Percentiles rank a stretch among this genome's conserved stretches.
Evolutionary conservation across 2,113 vertebrate species (phyloP).

Genomic region (Thalassoma bifasciatum): DNA sequence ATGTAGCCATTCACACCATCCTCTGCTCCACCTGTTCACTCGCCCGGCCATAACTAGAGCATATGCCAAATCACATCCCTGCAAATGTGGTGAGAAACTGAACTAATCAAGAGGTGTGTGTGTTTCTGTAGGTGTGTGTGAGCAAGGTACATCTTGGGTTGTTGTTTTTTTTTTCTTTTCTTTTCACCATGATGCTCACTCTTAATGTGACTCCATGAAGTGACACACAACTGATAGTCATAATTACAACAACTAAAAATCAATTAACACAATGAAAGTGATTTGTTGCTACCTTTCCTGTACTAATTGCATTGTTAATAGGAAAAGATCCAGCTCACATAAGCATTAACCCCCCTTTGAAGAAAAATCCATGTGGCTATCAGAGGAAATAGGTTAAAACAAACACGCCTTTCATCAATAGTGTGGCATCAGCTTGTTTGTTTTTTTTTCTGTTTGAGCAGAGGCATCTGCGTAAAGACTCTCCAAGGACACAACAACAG

Average conservation of each 20-base stretch:
- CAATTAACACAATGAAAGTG: slow-evolving; percentile 73
- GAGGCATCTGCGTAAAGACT: slow-evolving; percentile 36
- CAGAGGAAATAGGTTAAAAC: slow-evolving; percentile 62
- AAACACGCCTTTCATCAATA: slow-evolving; percentile 63
- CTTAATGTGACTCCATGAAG: slow-evolving; percentile 57
- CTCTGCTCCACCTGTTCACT: slow-evolving; percentile 74
- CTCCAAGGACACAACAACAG: slow-evolving; percentile 18
- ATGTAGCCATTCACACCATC: slow-evolving; percentile 65
- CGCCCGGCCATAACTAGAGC: slow-evolving; percentile 65
- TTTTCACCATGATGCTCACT: slow-evolving; percentile 31
- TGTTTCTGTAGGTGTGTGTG: not conserved
- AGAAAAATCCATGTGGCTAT: slow-evolving; percentile 67
- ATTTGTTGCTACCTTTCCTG: slow-evolving; percentile 70
- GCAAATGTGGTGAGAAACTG: slow-evolving; percentile 74
- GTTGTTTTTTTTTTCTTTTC: too few relatives aligned
- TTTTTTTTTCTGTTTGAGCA: slow-evolving; percentile 14
- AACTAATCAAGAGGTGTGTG: slow-evolving; percentile 43
- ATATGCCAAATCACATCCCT: slow-evolving; percentile 78
- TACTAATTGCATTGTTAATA: slow-evolving; percentile 76
- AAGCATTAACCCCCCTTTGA: slow-evolving; percentile 67
- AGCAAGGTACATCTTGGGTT: slow-evolving; percentile 7
- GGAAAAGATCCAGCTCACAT: slow-evolving; percentile 58
- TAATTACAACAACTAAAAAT: slow-evolving; percentile 79
- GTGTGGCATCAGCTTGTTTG: slow-evolving; percentile 37
- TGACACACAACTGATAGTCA: slow-evolving; percentile 74